Base-by-base conservation (phyloP, 1,140 invertebrate genomes). In the Rhyzopertha dominica region DNA sequence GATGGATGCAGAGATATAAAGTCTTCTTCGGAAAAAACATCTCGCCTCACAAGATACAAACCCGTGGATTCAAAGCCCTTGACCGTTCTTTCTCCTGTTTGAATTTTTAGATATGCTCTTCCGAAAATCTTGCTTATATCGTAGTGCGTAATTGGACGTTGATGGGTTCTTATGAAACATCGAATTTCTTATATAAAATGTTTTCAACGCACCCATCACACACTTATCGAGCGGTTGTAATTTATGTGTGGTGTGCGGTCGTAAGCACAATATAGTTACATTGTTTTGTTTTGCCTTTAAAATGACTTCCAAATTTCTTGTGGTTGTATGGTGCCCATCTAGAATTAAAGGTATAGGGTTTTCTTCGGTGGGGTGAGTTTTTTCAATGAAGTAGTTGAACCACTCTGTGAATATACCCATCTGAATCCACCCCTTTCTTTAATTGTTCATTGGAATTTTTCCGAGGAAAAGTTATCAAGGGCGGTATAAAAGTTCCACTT, bases 201-300 rank as follows among this genome's bases (percentile, higher is more conserved):
- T 39, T 12, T 38, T 49, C 13, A 49, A 22, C 14, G 54, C 50
- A 16, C n/a, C n/a, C n/a, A n/a, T n/a, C n/a, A n/a, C n/a, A n/a
- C n/a, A n/a, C n/a, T n/a, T n/a, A n/a, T n/a, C 36, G 3, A 65
- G 42, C 10, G 64, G 64, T 40, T 67, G 62, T 10, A 66, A 17
- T 16, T 51, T 43, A 42, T 64, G 59, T 5, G 57, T 59, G 17
- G 39, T 41, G 30, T 67, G 63, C 4, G 63, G 56, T 14, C 62
- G 59, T 4, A 66, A 41, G 25, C 20, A 57, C 8, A 61, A 8
- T 17, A 65, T 46, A 12, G 43, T 43, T 5, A 54, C 36, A 23
- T 56, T 24, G 26, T 61, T 61, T 46, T 28, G 12, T 40, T 5
- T 40, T 29, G 29, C 31, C 4, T 2, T 1, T 8, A 10, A 5